Percentiles rank a stretch among this genome's conserved stretches.
Evolutionary conservation across 1,140 invertebrate species (phyloP).

Genomic region (Pseudomyrmex cubaensis): DNA sequence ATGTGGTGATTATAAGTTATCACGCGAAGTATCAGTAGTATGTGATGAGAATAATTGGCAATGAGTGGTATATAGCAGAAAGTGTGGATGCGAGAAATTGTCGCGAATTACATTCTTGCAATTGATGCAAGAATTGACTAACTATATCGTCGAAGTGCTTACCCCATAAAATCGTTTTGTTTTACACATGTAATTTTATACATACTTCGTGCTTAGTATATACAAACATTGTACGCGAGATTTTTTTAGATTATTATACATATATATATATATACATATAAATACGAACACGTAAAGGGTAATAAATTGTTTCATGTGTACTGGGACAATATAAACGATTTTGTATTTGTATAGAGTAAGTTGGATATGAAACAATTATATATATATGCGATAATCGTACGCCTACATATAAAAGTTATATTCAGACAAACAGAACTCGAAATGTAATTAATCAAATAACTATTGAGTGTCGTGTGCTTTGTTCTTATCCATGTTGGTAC

Average conservation of each 20-base stretch:
- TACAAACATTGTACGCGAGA: slow-evolving; percentile 68
- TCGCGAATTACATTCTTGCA: neutral
- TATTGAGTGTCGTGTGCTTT: slow-evolving; percentile 66
- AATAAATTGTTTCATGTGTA: slow-evolving; percentile 82
- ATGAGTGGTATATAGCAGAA: slow-evolving; percentile 3
- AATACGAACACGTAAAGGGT: slow-evolving; percentile 71
- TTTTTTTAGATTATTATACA: slow-evolving; percentile 61
- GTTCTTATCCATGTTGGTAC: slow-evolving; percentile 49
- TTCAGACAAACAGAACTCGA: slow-evolving; percentile 54
- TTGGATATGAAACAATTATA: slow-evolving; percentile 69
- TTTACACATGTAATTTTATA: slow-evolving; percentile 76
- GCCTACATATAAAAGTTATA: slow-evolving; percentile 56
- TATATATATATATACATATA: slow-evolving; percentile 58
- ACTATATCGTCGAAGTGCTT: slow-evolving; percentile 61
- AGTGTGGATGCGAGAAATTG: slow-evolving; percentile 9
- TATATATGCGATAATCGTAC: slow-evolving; percentile 47
- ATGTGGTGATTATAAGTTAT: slow-evolving; percentile 54
- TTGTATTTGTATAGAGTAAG: slow-evolving; percentile 83
- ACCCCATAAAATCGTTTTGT: slow-evolving; percentile 71
- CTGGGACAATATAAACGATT: slow-evolving; percentile 83
- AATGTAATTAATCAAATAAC: slow-evolving; percentile 71
- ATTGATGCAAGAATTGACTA: slow-evolving; percentile 29
- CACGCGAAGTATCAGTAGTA: slow-evolving; percentile 37
- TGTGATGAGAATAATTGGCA: slow-evolving; percentile 38
- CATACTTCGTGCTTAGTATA: slow-evolving; percentile 73